Base-by-base conservation (phyloP, 2,888 invertebrate genomes). In the Lottia gigantea region DNA sequence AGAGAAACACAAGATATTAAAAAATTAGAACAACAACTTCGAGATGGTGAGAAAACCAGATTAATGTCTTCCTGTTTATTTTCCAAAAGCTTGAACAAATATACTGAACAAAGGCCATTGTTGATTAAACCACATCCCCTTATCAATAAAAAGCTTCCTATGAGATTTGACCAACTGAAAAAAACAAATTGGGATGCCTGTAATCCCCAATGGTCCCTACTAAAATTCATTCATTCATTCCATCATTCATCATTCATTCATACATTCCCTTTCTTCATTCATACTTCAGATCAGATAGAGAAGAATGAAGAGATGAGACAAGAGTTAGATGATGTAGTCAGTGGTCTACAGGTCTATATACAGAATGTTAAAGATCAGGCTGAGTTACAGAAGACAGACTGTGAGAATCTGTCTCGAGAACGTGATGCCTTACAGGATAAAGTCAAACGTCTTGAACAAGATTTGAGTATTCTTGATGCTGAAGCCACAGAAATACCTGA, bases 261-360 rank as follows among this genome's bases (percentile, higher is more conserved):
- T 3, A 31, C 26, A 49, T 55, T 2, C 26, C 45, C 15, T 26
- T 31, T 26, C n/a, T n/a, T n/a, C n/a, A n/a, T n/a, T 31, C 31
- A 31, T n/a, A 55, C 67, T 76, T 1, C 74, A 83, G 83, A 82
- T 68, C 79, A 81, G 25, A 74, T 80, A 25, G 82, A 83, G 62
- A 77, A 71, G 66, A 83, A 83, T 69, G 86, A 85, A 11, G 80
- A 80, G 16, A 72, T 87, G 46, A 74, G 82, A 25, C 78, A 79
- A 49, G 87, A 87, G 74, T 78, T 87, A 47, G 86, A 86, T 72
- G 81, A 83, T 62, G 84, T 87, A 64, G 83, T 87, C 0, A 80
- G 76, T 25, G 86, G 85, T 25, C 75, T 87, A 66, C 83, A 86
- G 73, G 77, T 79, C 8, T 86, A 87, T 73, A 75, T 87, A 64